Base-by-base conservation (phyloP, 2,888 invertebrate species). In the Seira musarum region DNA sequence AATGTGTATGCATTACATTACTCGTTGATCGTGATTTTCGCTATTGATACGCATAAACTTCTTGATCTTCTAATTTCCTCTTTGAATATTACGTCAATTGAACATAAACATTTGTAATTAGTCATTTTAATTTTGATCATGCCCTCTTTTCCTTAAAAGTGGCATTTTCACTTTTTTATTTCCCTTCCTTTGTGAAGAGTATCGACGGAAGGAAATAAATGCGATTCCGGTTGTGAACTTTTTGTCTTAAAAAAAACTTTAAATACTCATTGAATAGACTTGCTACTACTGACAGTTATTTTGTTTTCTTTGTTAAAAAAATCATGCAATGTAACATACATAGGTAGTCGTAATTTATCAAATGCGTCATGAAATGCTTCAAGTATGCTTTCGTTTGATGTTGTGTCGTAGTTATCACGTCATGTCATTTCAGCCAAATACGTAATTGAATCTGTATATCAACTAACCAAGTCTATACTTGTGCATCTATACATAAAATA, bases 251-350 rank as follows among this genome's bases (percentile, higher is more conserved):
- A 78, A 65, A 78, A 61, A 17, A 2, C 2, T 30, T 65, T 77
- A 49, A 40, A 78, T 78, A 78, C 78, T 78, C 78, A 78, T 66
- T 53, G 21, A 66, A 78, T 63, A 72, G 78, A 78, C 78, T 78
- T 78, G 17, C 53, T 53, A 53, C 3, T 40, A 30, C 15, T 53
- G 53, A 53, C 53, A 8, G 53, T 53, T 53, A 3, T 53, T 13
- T 15, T 53, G 2, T 53, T 17, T 8, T 30, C 30, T 30, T 30
- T 30, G 30, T 8, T n/a, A 30, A 30, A 30, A 30, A 30, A 30
- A 30, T 8, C 30, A 30, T 30, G 30, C 30, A 30, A 30, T n/a
- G n/a, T n/a, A n/a, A n/a, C n/a, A n/a, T n/a, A n/a, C n/a, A n/a
- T n/a, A n/a, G n/a, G n/a, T n/a, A n/a, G n/a, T n/a, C n/a, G n/a